Conservation (phyloP, 1,140 invertebrate genomes). For the Aphis gossypii region DNA sequence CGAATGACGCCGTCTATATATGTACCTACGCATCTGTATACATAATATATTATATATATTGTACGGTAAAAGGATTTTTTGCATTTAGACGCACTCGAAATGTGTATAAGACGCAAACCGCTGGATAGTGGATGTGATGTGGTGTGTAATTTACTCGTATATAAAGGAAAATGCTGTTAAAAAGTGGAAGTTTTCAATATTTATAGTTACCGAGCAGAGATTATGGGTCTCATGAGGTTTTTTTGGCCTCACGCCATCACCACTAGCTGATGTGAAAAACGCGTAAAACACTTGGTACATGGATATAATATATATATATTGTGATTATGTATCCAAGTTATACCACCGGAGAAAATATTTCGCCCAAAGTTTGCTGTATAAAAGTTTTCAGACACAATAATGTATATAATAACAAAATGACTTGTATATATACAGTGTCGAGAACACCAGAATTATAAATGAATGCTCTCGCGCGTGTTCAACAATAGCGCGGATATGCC, state of each 20-base stretch:
- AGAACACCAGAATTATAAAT: conserved; percentile 1
- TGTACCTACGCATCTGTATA: too few species aligned
- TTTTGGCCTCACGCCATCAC: conserved; percentile 5
- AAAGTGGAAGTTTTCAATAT: neutral
- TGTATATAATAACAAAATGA: neutral
- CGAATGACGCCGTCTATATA: neutral
- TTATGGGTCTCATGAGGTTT: neutral
- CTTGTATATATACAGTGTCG: neutral
- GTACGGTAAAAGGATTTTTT: neutral
- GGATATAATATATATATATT: neutral
- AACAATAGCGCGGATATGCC: neutral
- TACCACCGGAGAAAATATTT: neutral
- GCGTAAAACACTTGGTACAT: neutral
- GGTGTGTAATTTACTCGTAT: neutral
- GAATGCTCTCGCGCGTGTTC: neutral
- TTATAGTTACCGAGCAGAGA: neutral
- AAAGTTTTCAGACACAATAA: conserved; percentile 15
- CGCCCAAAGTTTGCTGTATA: neutral
- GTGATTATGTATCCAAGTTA: neutral
- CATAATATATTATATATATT: neutral
- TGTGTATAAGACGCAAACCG: neutral
- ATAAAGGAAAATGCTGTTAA: neutral
- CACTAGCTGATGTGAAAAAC: neutral
- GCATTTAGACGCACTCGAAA: neutral
- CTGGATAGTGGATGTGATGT: neutral